Conservation (phyloP, 2,888 invertebrate species). For the Lymantria monacha region DNA sequence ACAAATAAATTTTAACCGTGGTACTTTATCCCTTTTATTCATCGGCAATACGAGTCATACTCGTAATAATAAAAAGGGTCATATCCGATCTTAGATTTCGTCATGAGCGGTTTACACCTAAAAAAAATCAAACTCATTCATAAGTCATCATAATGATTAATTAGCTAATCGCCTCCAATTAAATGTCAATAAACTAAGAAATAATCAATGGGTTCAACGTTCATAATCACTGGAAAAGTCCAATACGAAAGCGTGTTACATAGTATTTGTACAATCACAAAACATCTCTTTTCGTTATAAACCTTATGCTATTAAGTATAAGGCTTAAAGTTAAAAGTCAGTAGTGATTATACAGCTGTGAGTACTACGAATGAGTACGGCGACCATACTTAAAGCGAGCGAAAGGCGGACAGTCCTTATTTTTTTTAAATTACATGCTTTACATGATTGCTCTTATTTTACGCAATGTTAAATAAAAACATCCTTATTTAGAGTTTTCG, state of each 20-base stretch:
- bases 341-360: not conserved
- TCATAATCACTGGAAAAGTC: conserved; percentile 15
- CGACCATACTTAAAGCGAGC: conserved; percentile 39
- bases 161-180: too few relatives aligned
- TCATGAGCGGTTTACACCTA: too few relatives aligned
- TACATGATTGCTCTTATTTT: conserved; percentile 14
- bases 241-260: conserved; percentile 14
- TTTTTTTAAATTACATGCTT: conserved; percentile 10
- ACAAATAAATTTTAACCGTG: too few relatives aligned
- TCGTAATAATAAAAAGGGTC: too few relatives aligned
- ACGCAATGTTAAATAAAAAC: not conserved
- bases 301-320: conserved; percentile 5
- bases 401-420: conserved; percentile 37
- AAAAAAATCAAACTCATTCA: too few relatives aligned
- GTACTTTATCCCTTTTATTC: too few relatives aligned
- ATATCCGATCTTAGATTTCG: too few relatives aligned
- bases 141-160: too few relatives aligned
- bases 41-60: too few relatives aligned
- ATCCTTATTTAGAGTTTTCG: not conserved
- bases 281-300: not conserved
- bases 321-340: conserved; percentile 4
- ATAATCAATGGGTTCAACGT: conserved; percentile 21
- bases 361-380: conserved; percentile 26
- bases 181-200: not conserved
- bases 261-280: conserved; percentile 9